Conservation (phyloP, 2,113 vertebrate genomes). For the Oreochromis aureus region DNA sequence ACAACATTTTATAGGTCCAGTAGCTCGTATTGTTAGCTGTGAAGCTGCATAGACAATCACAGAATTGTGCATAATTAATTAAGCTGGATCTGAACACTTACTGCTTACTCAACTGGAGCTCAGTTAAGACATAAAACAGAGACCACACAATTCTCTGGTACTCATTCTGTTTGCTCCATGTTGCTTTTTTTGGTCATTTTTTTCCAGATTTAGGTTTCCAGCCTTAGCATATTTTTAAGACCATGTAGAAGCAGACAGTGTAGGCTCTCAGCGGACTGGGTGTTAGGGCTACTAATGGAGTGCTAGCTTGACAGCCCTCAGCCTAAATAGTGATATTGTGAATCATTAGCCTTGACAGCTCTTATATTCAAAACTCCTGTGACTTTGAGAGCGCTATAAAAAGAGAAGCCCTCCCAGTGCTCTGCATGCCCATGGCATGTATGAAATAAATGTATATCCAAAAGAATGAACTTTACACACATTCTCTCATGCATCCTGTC, state of each 20-base stretch:
- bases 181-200: neutral
- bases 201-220: neutral
- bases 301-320: neutral
- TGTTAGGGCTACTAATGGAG: neutral
- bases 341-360: neutral
- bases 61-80: neutral
- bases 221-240: neutral
- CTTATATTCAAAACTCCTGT: neutral
- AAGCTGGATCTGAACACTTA: neutral
- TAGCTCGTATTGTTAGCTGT: neutral
- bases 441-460: constrained; percentile 13
- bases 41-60: neutral
- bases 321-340: neutral
- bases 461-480: neutral
- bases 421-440: neutral
- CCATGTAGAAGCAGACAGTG: neutral
- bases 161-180: neutral
- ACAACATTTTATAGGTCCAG: neutral
- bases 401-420: neutral
- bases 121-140: neutral
- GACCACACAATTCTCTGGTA: neutral
- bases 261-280: neutral
- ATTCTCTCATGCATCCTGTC: neutral
- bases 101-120: neutral
- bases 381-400: neutral